phyloP scores from a whole-genome alignment of 64 coral and sea anemone genomes.

The Montipora sp. region DNA sequence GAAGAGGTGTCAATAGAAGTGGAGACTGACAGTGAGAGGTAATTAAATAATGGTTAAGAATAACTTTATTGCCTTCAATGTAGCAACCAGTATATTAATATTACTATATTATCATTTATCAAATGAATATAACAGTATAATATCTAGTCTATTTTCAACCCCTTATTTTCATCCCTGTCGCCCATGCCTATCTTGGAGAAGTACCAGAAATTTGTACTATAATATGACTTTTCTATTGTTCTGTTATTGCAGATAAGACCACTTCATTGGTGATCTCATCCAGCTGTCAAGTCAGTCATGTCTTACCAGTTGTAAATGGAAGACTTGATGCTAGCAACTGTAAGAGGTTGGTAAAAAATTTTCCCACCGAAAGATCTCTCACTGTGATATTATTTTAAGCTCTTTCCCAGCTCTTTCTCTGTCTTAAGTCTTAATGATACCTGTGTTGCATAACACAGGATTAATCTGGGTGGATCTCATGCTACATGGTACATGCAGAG shows the following conservation, averaged over 20 bases:
- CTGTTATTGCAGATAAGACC: constrained; percentile 58
- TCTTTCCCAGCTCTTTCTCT: not conserved
- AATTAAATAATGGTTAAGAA: no score
- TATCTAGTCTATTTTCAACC: no score
- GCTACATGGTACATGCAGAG: constrained; percentile 96
- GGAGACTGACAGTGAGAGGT: no score
- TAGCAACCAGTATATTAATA: no score
- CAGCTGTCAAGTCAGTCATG: constrained; percentile 91
- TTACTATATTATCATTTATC: no score
- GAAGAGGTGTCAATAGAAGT: no score
- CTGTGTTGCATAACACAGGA: constrained; percentile 44
- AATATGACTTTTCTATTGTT: no score
- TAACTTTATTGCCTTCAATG: no score
- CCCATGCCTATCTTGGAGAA: no score
- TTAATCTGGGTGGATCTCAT: constrained; percentile 90
- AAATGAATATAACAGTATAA: no score
- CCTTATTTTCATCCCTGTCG: no score
- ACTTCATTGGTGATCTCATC: constrained; percentile 92
- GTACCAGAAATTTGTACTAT: no score
- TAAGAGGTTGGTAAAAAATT: constrained; percentile 77
- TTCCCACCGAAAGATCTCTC: not conserved
- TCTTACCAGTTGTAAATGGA: constrained; percentile 90
- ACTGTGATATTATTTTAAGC: not conserved
- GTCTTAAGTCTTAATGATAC: not conserved
- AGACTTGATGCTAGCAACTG: constrained; percentile 95